phyloP scores from a whole-genome alignment of 2,797 vertebrate genomes.

The Psittacula echo region DNA sequence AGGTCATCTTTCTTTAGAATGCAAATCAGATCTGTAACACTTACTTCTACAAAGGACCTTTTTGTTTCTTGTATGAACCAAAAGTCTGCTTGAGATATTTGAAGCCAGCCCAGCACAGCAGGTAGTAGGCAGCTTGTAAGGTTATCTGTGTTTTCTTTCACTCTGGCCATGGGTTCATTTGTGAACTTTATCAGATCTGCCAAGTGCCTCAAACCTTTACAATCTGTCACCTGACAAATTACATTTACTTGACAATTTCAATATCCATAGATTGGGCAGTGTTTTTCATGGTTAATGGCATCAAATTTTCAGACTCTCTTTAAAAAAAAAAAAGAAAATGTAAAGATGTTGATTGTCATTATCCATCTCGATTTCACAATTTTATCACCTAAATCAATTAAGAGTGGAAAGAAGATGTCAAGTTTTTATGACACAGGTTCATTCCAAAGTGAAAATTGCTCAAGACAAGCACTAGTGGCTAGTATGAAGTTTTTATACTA shows the following conservation, averaged over 20 bases:
- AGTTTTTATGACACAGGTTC: background rate
- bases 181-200: background rate
- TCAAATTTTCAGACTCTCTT: background rate
- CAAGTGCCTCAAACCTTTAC: background rate
- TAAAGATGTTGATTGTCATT: background rate
- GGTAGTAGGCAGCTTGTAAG: background rate
- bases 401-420: background rate
- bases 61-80: background rate
- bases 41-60: background rate
- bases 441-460: background rate
- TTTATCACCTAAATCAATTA: background rate
- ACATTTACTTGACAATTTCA: background rate
- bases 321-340: background rate
- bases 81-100: background rate
- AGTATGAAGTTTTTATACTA: background rate
- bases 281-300: background rate
- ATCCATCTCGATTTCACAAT: background rate
- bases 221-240: background rate
- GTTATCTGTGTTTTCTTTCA: background rate
- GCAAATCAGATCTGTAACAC: background rate
- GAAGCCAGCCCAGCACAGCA: background rate
- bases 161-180: background rate
- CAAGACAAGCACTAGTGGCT: background rate
- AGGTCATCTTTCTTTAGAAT: background rate
- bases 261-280: background rate